phyloP scores from a whole-genome alignment of 2,888 invertebrate genomes.

The Sympetrum striolatum region DNA sequence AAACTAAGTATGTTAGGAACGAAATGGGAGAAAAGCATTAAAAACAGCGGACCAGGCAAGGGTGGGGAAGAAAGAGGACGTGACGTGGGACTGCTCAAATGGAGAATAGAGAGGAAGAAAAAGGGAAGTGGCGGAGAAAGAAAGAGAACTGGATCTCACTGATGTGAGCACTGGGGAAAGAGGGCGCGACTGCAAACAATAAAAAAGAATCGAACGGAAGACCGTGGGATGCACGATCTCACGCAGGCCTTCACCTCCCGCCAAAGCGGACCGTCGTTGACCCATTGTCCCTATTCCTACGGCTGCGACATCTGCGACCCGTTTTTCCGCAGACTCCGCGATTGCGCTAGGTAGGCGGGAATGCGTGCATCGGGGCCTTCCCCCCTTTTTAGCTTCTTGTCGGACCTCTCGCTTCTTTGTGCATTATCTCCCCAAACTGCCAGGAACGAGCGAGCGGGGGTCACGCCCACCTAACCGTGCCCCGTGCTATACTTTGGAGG shows the following conservation, averaged over 20 bases:
- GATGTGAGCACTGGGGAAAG: background rate
- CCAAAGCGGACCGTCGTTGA: background rate
- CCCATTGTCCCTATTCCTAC: background rate
- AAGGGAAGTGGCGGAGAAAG: background rate
- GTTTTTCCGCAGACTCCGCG: background rate
- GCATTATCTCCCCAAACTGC: too few relatives aligned
- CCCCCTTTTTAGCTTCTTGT: too few relatives aligned
- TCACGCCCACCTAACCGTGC: too few relatives aligned
- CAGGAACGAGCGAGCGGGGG: too few relatives aligned
- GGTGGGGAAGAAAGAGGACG: background rate
- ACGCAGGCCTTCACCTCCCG: background rate
- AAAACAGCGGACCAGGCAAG: background rate
- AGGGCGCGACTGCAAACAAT: background rate
- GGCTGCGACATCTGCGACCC: background rate
- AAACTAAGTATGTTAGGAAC: background rate
- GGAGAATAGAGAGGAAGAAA: background rate
- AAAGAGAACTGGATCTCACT: background rate
- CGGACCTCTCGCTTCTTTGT: too few relatives aligned
- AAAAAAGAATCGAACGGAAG: background rate
- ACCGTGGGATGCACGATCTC: background rate
- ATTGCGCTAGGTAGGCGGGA: background rate
- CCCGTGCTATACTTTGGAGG: too few relatives aligned
- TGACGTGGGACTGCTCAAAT: background rate
- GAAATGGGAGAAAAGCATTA: background rate
- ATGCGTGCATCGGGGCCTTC: background rate